Base-by-base conservation (phyloP, 2,888 invertebrate genomes). In the Clepsis dumicolana region DNA sequence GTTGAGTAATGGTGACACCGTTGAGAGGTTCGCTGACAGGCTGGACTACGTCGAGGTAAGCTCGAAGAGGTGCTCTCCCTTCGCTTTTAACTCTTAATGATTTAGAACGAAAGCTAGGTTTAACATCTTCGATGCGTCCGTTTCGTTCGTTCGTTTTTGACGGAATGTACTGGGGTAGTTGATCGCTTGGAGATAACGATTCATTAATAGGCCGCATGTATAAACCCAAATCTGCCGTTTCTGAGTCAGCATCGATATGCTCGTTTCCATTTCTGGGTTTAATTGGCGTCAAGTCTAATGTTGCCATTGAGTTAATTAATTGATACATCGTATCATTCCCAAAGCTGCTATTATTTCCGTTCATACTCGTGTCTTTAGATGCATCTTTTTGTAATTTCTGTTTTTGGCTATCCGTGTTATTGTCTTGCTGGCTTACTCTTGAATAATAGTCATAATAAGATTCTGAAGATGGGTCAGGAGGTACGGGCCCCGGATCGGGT, bases 371-470 rank as follows among this genome's bases (percentile, higher is more conserved):
- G 18, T 89, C 89, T 74, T 84, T 87, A 80, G 83, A 88, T 4
- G 82, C 78, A 70, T 89, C 89, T 75, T 84, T 90, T 41, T 91
- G 86, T 65, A 90, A 80, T 72, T 86, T 91, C 72, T 92, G 86
- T 77, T 93, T 93, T 82, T 93, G 92, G 72, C 88, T 93, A 74
- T 93, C 93, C 4, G 92, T 92, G 70, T 92, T 91, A 80, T 94
- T 93, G 71, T 89, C 91, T 80, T 94, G 94, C 75, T 94, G 94
- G 72, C 88, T 94, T 29, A 94, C 89, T 84, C 94, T 85, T 68
- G 94, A 93, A 76, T 94, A 94, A 75, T 94, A 94, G 74, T 94
- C 93, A 65, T 94, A 94, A 72, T 94, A 94, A 32, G 93, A 93
- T 79, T 94, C 94, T 25, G 93, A 90, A 8, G 88, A 87, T 24